A percentile compares a stretch with the other conserved stretches of the same genome.
Conservation (phyloP, 2,888 invertebrate genomes). For the Drosophila merina region DNA sequence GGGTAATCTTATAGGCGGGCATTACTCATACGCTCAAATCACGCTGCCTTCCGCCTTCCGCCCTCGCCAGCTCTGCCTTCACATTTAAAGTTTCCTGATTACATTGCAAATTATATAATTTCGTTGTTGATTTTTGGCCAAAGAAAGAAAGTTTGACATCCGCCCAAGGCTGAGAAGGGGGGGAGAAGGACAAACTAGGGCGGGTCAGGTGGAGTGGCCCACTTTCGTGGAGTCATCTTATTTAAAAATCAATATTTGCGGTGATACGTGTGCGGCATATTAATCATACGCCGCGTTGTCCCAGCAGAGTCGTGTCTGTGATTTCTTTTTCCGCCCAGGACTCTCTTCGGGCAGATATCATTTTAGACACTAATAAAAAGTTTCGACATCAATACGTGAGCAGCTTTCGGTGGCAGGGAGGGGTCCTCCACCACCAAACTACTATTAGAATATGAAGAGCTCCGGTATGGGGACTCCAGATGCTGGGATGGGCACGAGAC, state of each 20-base stretch:
- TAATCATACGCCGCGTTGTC: constrained; percentile 70
- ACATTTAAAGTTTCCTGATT: constrained; percentile 75
- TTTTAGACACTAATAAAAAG: constrained; percentile 71
- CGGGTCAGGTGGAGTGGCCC: constrained; percentile 38
- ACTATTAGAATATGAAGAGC: constrained; percentile 64
- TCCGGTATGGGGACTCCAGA: constrained; percentile 30
- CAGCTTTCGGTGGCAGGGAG: constrained; percentile 45
- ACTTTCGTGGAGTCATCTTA: constrained; percentile 72
- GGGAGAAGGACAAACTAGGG: background rate
- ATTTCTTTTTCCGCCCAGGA: constrained; percentile 57
- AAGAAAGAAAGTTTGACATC: constrained; percentile 46
- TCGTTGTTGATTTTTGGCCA: constrained; percentile 66
- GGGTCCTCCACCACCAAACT: constrained; percentile 13
- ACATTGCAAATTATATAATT: constrained; percentile 79
- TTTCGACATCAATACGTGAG: constrained; percentile 72
- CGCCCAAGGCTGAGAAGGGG: background rate
- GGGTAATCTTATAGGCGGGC: constrained; percentile 75
- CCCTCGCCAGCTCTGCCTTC: background rate
- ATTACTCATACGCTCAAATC: constrained; percentile 74
- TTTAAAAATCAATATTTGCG: constrained; percentile 77
- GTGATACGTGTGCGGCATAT: constrained; percentile 69
- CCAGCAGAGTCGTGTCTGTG: constrained; percentile 59
- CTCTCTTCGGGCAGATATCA: constrained; percentile 25
- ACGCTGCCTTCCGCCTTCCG: constrained; percentile 30
- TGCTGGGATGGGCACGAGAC: constrained; percentile 6